These are phyloP conservation scores for Copidosoma floridanum DNA, from an alignment of 1,140 invertebrate genomes.

Conservation along the genomic window DNA sequence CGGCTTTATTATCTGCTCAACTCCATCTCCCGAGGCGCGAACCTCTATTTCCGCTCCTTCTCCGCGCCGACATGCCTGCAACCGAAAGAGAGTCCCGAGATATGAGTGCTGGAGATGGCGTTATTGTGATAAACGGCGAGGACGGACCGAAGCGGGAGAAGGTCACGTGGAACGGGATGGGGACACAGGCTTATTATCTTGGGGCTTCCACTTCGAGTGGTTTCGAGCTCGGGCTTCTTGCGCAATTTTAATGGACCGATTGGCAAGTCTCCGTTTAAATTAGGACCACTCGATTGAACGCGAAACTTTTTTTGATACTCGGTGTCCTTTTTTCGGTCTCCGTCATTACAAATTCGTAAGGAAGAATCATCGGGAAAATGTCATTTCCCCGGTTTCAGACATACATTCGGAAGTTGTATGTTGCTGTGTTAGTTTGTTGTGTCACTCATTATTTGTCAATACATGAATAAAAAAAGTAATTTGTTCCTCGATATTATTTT, in stretches of 20 bases:
- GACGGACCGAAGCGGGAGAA: background rate
- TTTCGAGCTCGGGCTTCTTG: slow-evolving; percentile 15
- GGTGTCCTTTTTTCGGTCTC: too few relatives aligned
- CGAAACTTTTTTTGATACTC: too few relatives aligned
- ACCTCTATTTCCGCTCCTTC: slow-evolving; percentile 36
- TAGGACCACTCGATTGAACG: too few relatives aligned
- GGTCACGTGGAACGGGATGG: background rate
- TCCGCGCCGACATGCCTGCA: slow-evolving; percentile 39
- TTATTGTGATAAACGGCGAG: background rate
- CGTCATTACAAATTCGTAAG: too few relatives aligned
- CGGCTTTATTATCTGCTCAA: slow-evolving; percentile 44
- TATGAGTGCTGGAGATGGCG: background rate
- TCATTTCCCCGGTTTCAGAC: too few relatives aligned
- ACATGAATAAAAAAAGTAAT: too few relatives aligned
- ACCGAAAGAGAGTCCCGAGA: slow-evolving; percentile 5
- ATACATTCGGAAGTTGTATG: too few relatives aligned
- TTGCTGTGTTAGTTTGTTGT: too few relatives aligned
- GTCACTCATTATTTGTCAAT: too few relatives aligned
- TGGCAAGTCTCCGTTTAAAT: background rate
- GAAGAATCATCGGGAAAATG: too few relatives aligned
- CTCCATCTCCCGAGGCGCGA: slow-evolving; percentile 42
- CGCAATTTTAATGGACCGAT: background rate
- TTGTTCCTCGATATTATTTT: too few relatives aligned
- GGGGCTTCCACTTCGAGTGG: slow-evolving; percentile 38
- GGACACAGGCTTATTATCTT: slow-evolving; percentile 31